Percentiles rank a stretch among this genome's conserved stretches.
Evolutionary conservation across 2,113 vertebrate genomes (phyloP).

Genomic region (Zosterops japonicus): DNA sequence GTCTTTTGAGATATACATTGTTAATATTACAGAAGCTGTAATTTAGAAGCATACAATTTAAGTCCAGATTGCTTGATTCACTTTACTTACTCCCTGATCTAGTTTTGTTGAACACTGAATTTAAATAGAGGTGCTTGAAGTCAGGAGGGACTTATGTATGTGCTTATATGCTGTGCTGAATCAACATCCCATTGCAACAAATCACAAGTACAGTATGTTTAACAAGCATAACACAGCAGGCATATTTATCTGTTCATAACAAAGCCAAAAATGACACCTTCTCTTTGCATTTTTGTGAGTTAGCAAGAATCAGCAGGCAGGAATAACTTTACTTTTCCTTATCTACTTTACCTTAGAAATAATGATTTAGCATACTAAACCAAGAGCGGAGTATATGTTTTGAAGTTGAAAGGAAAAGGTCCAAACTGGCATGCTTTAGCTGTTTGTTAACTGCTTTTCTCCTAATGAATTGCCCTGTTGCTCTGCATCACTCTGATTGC

Average conservation of each 20-base stretch:
- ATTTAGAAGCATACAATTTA: not conserved
- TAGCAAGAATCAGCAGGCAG: slow-evolving; percentile 46
- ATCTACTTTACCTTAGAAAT: slow-evolving; percentile 43
- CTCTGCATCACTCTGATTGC: slow-evolving; percentile 74
- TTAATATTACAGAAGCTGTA: not conserved
- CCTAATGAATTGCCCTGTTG: slow-evolving; percentile 77
- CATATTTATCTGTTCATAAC: slow-evolving; percentile 59
- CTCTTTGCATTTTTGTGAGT: slow-evolving; percentile 10
- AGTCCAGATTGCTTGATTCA: slow-evolving; percentile 13
- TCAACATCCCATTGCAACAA: slow-evolving; percentile 35
- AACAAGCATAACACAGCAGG: slow-evolving; percentile 57
- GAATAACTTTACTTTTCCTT: slow-evolving; percentile 3
- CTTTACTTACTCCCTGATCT: not conserved
- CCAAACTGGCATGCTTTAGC: slow-evolving; percentile 60
- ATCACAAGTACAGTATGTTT: slow-evolving; percentile 57
- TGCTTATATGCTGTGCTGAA: slow-evolving; percentile 20
- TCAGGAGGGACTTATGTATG: not conserved
- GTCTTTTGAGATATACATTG: not conserved
- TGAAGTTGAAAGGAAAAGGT: slow-evolving; percentile 58
- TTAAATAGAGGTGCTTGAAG: slow-evolving; percentile 8
- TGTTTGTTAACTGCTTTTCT: slow-evolving; percentile 72
- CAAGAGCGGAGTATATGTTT: slow-evolving; percentile 21
- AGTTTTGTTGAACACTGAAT: not conserved
- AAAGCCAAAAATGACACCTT: slow-evolving; percentile 42
- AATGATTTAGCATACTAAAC: slow-evolving; percentile 54